phyloP scores from a whole-genome alignment of 2,888 invertebrate species.

The Tetranychus truncatus region DNA sequence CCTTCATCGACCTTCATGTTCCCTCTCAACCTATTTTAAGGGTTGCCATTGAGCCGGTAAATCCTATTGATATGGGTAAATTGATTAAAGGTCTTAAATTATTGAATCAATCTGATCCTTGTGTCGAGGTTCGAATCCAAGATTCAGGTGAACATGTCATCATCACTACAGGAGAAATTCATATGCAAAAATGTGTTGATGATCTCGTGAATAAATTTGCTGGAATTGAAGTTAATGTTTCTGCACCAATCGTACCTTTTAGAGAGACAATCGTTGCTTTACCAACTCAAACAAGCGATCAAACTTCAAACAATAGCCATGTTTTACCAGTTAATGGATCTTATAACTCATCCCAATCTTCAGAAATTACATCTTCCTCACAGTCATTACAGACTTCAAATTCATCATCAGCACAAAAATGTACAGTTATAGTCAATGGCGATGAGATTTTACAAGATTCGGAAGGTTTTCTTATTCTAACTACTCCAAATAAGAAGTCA shows the following conservation, averaged over 20 bases:
- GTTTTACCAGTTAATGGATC: neutral
- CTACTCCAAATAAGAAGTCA: constrained; percentile 45
- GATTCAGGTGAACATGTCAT: constrained; percentile 88
- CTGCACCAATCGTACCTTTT: constrained; percentile 87
- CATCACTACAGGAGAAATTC: constrained; percentile 87
- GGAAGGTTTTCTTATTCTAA: neutral
- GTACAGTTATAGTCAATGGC: neutral
- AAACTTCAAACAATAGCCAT: neutral
- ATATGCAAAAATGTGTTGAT: constrained; percentile 80
- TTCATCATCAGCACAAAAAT: neutral
- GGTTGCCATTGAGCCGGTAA: constrained; percentile 75
- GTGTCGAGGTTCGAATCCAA: constrained; percentile 70
- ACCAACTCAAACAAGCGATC: constrained; percentile 26
- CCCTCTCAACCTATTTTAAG: constrained; percentile 66
- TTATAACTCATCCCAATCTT: neutral
- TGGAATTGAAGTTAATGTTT: constrained; percentile 59
- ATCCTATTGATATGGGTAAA: constrained; percentile 46
- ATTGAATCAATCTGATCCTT: constrained; percentile 81
- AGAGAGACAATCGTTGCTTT: constrained; percentile 62
- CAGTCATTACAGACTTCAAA: neutral
- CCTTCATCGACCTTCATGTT: constrained; percentile 55
- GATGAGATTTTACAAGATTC: neutral
- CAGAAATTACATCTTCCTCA: neutral
- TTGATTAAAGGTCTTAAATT: constrained; percentile 49
- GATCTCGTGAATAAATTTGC: constrained; percentile 65